phyloP scores from a whole-genome alignment of 2,888 invertebrate species.

The Cataglyphis rosenhaueri region DNA sequence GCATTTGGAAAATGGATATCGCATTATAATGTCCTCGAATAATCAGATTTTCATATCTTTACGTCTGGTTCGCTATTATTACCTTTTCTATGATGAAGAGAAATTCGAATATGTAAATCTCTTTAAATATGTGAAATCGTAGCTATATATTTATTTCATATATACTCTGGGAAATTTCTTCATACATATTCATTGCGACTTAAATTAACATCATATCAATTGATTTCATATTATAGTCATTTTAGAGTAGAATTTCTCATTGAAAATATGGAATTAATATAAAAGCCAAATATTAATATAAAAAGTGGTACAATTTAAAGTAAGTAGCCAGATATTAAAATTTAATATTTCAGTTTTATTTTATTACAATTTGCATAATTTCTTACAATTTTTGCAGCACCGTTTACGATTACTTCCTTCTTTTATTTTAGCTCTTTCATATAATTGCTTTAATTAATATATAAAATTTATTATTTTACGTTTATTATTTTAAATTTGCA shows the following conservation, averaged over 20 bases:
- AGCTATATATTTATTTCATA: background rate
- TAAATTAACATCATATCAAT: background rate
- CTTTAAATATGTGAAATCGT: background rate
- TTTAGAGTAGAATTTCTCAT: background rate
- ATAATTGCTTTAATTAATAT: background rate
- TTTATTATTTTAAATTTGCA: background rate
- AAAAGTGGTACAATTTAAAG: background rate
- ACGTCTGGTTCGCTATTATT: background rate
- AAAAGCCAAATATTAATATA: background rate
- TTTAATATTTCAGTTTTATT: background rate
- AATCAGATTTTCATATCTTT: conserved; percentile 23
- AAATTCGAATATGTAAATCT: background rate
- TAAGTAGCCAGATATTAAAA: background rate
- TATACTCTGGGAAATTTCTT: background rate
- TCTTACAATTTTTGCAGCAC: no score
- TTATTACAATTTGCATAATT: background rate
- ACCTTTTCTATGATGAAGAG: background rate
- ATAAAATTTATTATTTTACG: conserved; percentile 2
- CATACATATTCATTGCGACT: background rate
- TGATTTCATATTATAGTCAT: background rate
- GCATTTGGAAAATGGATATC: conserved; percentile 32
- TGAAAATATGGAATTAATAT: background rate
- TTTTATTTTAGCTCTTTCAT: conserved; percentile 3
- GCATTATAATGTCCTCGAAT: conserved; percentile 9
- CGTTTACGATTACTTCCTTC: background rate